A percentile compares a stretch with the other conserved stretches of the same genome.
Evolutionary conservation across 2,888 invertebrate genomes (phyloP).

Genomic region (Tinea pellionella): DNA sequence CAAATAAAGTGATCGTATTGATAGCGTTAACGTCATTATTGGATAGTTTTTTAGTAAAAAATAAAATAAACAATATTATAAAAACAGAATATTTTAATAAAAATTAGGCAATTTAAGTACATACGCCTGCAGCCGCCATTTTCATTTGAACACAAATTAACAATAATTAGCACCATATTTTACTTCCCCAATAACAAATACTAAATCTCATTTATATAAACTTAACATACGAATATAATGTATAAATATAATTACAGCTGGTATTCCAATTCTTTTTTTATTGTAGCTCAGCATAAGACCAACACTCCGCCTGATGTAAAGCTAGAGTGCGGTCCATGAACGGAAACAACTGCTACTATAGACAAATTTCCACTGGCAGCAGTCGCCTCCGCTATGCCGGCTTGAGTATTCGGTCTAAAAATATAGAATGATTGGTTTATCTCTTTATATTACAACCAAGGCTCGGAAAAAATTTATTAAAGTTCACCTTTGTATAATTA

Average conservation of each 20-base stretch:
- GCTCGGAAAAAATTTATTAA: no score
- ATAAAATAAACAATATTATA: not conserved
- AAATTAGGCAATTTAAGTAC: conserved; percentile 1
- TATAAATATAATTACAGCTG: conserved; percentile 7
- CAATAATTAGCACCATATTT: not conserved
- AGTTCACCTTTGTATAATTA: no score
- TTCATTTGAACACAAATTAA: not conserved
- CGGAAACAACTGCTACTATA: no score
- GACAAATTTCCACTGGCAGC: no score
- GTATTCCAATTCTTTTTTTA: not conserved
- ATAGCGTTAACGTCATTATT: no score
- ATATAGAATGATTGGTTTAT: not conserved
- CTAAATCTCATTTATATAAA: conserved; percentile 4
- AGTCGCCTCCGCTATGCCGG: no score
- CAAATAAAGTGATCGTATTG: no score
- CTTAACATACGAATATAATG: conserved; percentile 1
- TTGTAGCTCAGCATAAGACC: no score
- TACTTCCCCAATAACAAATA: not conserved
- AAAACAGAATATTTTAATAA: not conserved
- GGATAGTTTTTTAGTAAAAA: no score
- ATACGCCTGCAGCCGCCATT: not conserved
- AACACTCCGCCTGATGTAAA: no score
- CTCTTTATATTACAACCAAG: no score
- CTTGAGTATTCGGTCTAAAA: not conserved
- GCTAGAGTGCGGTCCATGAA: no score